phyloP scores from a whole-genome alignment of 92 coral and sea anemone genomes.

The Siderastrea siderea region DNA sequence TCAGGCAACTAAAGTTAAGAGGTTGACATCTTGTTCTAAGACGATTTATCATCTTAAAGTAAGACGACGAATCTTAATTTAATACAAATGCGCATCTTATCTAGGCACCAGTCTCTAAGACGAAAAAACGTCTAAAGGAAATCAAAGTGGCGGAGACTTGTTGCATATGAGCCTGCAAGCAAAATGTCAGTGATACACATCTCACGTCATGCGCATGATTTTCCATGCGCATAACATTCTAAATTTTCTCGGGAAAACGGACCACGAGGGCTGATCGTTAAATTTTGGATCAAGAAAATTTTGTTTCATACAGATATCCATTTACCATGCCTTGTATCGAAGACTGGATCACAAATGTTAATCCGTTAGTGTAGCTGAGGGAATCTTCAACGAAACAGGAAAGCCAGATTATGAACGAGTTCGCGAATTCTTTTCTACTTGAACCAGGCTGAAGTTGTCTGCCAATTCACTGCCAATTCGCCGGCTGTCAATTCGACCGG shows the following conservation, averaged over 20 bases:
- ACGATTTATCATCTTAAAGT: too few relatives aligned
- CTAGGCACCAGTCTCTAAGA: too few relatives aligned
- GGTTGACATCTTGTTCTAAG: too few relatives aligned
- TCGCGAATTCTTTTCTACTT: conserved; percentile 69
- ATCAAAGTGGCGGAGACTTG: not conserved
- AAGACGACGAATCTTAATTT: too few relatives aligned
- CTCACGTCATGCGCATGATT: conserved; percentile 8
- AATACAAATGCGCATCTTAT: too few relatives aligned
- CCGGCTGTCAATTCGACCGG: too few relatives aligned
- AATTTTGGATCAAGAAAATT: not conserved
- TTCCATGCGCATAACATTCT: not conserved
- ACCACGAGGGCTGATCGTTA: conserved; percentile 56
- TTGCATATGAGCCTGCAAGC: conserved; percentile 13
- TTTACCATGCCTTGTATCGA: conserved; percentile 92
- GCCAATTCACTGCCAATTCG: too few relatives aligned
- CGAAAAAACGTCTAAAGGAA: not conserved
- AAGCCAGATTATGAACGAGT: conserved; percentile 54
- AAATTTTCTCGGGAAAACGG: conserved; percentile 69
- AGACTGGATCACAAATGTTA: conserved; percentile 82
- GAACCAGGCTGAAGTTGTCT: too few relatives aligned
- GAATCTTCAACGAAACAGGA: conserved; percentile 70
- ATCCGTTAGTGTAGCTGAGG: conserved; percentile 86
- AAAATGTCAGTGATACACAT: not conserved
- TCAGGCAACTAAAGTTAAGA: too few relatives aligned
- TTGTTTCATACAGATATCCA: not conserved